Conservation (phyloP, 2,797 vertebrate species). For the Phalloptychus januarius region DNA sequence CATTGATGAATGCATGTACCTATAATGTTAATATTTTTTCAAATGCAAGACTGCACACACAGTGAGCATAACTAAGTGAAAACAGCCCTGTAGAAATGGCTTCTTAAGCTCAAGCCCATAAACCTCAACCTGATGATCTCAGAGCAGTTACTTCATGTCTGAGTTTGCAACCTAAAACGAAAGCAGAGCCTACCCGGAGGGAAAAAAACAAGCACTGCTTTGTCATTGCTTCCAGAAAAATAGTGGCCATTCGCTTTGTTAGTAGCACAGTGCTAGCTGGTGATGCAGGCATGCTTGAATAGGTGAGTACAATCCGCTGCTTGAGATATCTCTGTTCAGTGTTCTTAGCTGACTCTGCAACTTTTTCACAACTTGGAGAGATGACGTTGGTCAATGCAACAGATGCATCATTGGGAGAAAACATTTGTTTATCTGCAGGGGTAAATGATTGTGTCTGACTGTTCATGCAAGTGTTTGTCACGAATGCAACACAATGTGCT, state of each 20-base stretch:
- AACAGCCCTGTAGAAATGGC: neutral
- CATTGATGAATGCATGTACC: neutral
- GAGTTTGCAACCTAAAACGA: neutral
- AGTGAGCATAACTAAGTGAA: neutral
- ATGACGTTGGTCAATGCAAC: conserved; percentile 37
- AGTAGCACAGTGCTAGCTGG: conserved; percentile 28
- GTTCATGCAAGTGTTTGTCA: conserved; percentile 10
- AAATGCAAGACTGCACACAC: neutral
- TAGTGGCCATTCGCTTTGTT: conserved; percentile 35
- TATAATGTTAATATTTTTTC: neutral
- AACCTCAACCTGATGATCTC: neutral
- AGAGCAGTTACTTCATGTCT: neutral
- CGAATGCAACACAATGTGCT: conserved; percentile 14
- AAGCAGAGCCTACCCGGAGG: neutral
- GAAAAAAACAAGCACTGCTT: conserved; percentile 28
- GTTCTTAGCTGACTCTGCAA: conserved; percentile 24
- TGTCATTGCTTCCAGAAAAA: conserved; percentile 43
- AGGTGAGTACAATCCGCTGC: conserved; percentile 31
- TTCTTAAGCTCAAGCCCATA: neutral
- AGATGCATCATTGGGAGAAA: conserved; percentile 21
- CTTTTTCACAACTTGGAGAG: neutral
- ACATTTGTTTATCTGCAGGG: conserved; percentile 6
- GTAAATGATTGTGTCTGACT: conserved; percentile 13
- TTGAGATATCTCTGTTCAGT: conserved; percentile 16
- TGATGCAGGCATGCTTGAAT: conserved; percentile 46